Base-by-base conservation (phyloP, 2,113 vertebrate genomes). In the Drymodes brunneopygia region DNA sequence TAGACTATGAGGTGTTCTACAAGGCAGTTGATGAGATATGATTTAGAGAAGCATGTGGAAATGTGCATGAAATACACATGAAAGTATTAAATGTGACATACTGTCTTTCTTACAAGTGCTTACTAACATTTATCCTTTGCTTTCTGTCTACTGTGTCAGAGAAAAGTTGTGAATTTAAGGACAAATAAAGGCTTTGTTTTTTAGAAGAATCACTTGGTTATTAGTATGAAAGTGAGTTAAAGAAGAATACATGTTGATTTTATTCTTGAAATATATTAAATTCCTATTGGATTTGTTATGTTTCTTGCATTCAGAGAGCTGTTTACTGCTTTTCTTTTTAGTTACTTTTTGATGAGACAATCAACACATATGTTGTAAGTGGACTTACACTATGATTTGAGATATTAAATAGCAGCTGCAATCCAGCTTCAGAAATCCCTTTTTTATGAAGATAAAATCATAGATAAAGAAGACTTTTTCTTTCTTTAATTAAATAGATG, bases 241-340 rank as follows among this genome's bases (percentile, higher is more conserved):
- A 81, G n/a, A 67, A 10, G 19, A 70, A 35, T 22, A 17, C 29
- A 22, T 51, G 24, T 35, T 72, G 31, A 54, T 54, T 75, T 86
- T 58, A 36, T 77, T 77, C 15, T 64, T 91, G 31, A 87, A 36
- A 65, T 50, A 61, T 7, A 14, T 3, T 2, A 5, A 53, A 70
- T 62, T 81, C 22, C 25, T 58, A 2, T 24, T 21, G 11, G 10
- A 2, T 25, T 2, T 2, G 11, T 62, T 75, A 36, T 0, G 6
- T 74, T 81, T 78, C 29, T 64, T 50, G 3, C 36, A 12, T 57
- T 85, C 33, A 71, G 48, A 77, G 22, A 64, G 15, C 7, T 44
- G 11, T 62, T 79, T 66, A 62, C 74, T 79, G 5, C 7, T 67
- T 88, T 78, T 88, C 6, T 62, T 70, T 92, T 65, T 51, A 70